These are phyloP conservation scores for Goniozus legneri DNA, from an alignment of 1,140 invertebrate species.

Conservation along the genomic window DNA sequence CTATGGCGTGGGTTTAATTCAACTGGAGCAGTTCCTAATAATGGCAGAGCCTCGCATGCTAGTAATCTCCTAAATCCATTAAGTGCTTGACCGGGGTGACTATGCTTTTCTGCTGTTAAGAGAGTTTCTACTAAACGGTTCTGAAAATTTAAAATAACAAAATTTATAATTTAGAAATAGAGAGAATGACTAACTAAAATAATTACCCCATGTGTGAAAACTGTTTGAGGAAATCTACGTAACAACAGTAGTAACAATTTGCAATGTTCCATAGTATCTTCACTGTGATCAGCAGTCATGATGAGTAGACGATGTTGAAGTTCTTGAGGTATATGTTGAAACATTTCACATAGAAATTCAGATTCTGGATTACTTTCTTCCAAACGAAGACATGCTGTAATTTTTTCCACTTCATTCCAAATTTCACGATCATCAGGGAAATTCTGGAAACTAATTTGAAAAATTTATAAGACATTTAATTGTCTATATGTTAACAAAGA, in stretches of 20 bases:
- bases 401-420: slow-evolving; percentile 76
- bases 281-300: slow-evolving; percentile 78
- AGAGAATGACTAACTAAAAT: slow-evolving; percentile 6
- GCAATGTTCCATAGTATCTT: slow-evolving; percentile 85
- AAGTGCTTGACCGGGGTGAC: slow-evolving; percentile 60
- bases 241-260: slow-evolving; percentile 73
- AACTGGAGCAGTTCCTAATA: slow-evolving; percentile 62
- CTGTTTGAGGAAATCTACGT: slow-evolving; percentile 77
- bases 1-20: slow-evolving; percentile 65
- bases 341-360: slow-evolving; percentile 62
- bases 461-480: neutral
- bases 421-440: slow-evolving; percentile 64
- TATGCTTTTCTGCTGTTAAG: slow-evolving; percentile 72
- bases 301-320: slow-evolving; percentile 74
- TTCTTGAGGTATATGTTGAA: slow-evolving; percentile 66
- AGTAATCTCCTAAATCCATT: slow-evolving; percentile 72
- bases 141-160: slow-evolving; percentile 44
- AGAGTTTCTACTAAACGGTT: slow-evolving; percentile 70
- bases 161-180: slow-evolving; percentile 14
- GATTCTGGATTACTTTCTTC: slow-evolving; percentile 56
- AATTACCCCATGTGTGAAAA: slow-evolving; percentile 70
- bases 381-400: slow-evolving; percentile 70
- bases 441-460: slow-evolving; percentile 54
- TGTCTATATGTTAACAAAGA: neutral
- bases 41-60: slow-evolving; percentile 71